Base-by-base conservation (phyloP, 2,888 invertebrate species). In the Teleogryllus oceanicus region DNA sequence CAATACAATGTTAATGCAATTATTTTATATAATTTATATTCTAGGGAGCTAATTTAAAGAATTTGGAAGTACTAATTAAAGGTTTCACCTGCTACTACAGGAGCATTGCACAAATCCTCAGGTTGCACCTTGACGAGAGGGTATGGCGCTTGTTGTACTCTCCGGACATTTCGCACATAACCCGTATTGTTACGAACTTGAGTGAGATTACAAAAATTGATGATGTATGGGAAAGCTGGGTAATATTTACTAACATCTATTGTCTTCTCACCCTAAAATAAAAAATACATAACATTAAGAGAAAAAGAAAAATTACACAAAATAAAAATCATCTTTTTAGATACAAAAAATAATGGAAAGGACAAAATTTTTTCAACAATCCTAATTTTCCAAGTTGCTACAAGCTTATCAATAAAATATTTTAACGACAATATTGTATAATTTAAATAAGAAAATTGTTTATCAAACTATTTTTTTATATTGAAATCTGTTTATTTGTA, bases 81-180 rank as follows among this genome's bases (percentile, higher is more conserved):
- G 37, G 11, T 20, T 24, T 24, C 62, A 74, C 86, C 89, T 89
- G 49, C 92, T 90, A 94, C 94, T 90, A 94, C 94, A 62, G 62
- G 62, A 94, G 24, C 94, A 92, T 85, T 93, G 93, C 87, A 95
- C 95, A 83, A 94, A 90, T 79, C 90, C 83, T 90, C 89, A 78
- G 89, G 87, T 79, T 90, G 90, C 18, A 92, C 89, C 87, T 93
- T 93, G 20, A 94, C 92, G 84, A 94, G 88, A 80, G 96, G 95
- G 89, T 95, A 96, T 74, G 95, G 94, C 49, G 95, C 94, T 87
- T 94, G 94, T 83, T 93, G 92, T 62, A 92, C 91, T 82, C 96
- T 90, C 49, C 94, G 89, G 83, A 96, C 91, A 83, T 90, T 91
- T 77, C 94, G 88, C 16, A 92, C 89, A 83, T 92, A 92, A 77